Base-by-base conservation (phyloP, 2,888 invertebrate genomes). In the Cynaeus angustus region DNA sequence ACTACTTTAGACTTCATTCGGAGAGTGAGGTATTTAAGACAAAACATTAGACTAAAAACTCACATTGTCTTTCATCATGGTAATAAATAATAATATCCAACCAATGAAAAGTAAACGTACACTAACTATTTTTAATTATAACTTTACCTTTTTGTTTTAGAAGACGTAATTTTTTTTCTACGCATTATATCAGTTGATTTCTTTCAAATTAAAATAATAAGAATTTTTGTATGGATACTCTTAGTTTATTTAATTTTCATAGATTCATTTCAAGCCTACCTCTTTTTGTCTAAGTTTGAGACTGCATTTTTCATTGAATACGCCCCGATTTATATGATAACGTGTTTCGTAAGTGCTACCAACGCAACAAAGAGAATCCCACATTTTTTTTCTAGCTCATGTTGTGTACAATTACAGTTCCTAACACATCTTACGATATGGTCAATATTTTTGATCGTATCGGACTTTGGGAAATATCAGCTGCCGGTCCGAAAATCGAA, bases 331-430 rank as follows among this genome's bases (percentile, higher is more conserved):
- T 52, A 33, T 33, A 13, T 14, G 0, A 33, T 13, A 8, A n/a
- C 10, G 3, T 10, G 30, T n/a, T 55, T 55, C 16, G 55, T 55
- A 55, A 55, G 55, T 37, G 12, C 12, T 5, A 16, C 9, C 12
- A 48, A 6, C 26, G 12, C 30, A 21, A 10, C 10, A 12, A 26
- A 1, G 9, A 50, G 0, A n/a, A n/a, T 28, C 21, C 38, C 9
- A 13, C 41, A 12, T 13, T 41, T 1, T 12, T 41, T 13, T 55
- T 38, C 1, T 16, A 55, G 55, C 8, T 38, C 37, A n/a, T 55
- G 3, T 6, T 55, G 8, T 37, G 14, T 1, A 55, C 12, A 3
- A 38, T 16, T 16, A 37, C 55, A n/a, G 9, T 38, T 0, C 16
- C 55, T 0, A 9, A 3, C n/a, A n/a, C 37, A n/a, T 16, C 55